phyloP scores from a whole-genome alignment of 1,140 invertebrate genomes.

The Aricia agestis region DNA sequence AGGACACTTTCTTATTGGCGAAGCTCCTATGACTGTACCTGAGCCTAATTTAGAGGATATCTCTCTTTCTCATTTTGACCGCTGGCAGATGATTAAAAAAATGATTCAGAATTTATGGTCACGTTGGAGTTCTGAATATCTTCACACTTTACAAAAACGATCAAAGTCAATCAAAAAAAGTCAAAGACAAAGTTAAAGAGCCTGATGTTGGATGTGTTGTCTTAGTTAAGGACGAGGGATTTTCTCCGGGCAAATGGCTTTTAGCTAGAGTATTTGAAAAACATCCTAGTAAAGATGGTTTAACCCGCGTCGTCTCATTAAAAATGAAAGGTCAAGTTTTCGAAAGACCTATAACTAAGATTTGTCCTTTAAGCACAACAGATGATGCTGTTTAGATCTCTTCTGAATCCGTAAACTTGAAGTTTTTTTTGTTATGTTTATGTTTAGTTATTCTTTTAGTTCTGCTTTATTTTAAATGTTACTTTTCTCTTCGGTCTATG shows the following conservation, averaged over 20 bases:
- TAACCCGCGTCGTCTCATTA: constrained; percentile 51
- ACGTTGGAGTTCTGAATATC: constrained; percentile 43
- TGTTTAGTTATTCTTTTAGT: too few relatives aligned
- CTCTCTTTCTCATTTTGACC: constrained; percentile 4
- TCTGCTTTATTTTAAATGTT: too few relatives aligned
- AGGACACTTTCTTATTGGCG: constrained; percentile 34
- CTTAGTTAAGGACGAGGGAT: constrained; percentile 43
- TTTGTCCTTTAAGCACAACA: constrained; percentile 23
- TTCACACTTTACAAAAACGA: constrained; percentile 37
- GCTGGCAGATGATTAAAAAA: constrained; percentile 32
- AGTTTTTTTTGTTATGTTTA: too few relatives aligned
- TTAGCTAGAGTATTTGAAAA: constrained; percentile 48
- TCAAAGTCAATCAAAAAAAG: constrained; percentile 43
- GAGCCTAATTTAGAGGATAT: constrained; percentile 8
- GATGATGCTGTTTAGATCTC: too few relatives aligned
- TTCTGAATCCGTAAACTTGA: too few relatives aligned
- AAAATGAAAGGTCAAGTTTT: constrained; percentile 33
- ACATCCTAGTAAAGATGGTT: constrained; percentile 47
- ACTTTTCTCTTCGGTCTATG: too few relatives aligned
- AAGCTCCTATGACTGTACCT: constrained; percentile 25
- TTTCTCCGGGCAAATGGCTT: constrained; percentile 53
- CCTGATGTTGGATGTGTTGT: constrained; percentile 37
- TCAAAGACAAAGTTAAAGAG: constrained; percentile 27
- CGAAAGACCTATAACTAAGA: constrained; percentile 32
- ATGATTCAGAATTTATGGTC: constrained; percentile 43